phyloP scores from a whole-genome alignment of 2,888 invertebrate genomes.

The Leptopilina syphax region DNA sequence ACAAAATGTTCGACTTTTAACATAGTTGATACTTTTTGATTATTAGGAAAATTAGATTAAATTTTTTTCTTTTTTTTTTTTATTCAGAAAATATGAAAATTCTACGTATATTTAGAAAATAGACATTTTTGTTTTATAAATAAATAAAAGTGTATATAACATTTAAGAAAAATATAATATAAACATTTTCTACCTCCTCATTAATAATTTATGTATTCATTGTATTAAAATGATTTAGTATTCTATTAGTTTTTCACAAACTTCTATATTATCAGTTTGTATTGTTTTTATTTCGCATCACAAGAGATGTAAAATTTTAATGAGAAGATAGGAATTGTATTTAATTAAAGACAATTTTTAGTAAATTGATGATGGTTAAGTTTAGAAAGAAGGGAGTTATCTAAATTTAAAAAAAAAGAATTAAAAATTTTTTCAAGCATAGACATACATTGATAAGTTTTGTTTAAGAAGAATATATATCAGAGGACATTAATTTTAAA shows the following conservation, averaged over 20 bases:
- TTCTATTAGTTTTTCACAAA: not conserved
- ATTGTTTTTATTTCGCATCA: not conserved
- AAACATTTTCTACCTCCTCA: conserved; percentile 32
- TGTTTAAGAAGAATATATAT: not conserved
- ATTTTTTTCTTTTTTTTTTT: not conserved
- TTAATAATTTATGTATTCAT: conserved; percentile 17
- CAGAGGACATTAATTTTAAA: not conserved
- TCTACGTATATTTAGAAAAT: conserved; percentile 5
- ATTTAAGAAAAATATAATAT: conserved; percentile 4
- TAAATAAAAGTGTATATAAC: not conserved
- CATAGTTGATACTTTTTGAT: not conserved
- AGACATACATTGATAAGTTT: not conserved
- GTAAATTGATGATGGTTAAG: not conserved
- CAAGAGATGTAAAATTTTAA: not conserved
- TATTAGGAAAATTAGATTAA: not conserved
- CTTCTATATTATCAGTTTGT: not conserved
- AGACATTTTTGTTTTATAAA: not conserved
- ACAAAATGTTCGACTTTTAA: not conserved
- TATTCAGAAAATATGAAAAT: not conserved
- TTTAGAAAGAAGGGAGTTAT: not conserved
- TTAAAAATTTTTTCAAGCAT: not conserved
- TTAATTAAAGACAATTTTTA: conserved; percentile 10
- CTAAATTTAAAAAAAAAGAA: not conserved
- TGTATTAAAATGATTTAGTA: not conserved
- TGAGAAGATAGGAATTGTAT: conserved; percentile 25